Evolutionary conservation across 2,888 invertebrate genomes (phyloP).

Genomic region (Stenurella melanura): DNA sequence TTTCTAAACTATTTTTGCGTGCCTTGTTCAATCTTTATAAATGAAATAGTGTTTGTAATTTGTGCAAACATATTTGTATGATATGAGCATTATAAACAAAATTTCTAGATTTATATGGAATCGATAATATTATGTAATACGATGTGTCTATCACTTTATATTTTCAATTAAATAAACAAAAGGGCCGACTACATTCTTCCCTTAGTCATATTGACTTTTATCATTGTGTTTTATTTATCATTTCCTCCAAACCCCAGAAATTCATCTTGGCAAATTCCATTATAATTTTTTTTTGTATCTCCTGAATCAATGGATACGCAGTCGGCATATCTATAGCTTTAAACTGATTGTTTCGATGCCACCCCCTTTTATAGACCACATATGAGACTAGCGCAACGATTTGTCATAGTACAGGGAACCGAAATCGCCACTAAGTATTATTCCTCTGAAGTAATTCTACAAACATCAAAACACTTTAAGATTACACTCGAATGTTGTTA

Average conservation of each 20-base stretch:
- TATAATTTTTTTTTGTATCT: too few relatives aligned
- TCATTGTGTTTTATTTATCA: conserved; percentile 60
- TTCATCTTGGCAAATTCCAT: too few relatives aligned
- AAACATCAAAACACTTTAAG: too few relatives aligned
- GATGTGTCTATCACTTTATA: conserved; percentile 71
- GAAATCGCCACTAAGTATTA: too few relatives aligned
- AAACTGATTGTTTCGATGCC: too few relatives aligned
- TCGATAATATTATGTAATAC: conserved; percentile 64
- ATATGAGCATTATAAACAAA: conserved; percentile 61
- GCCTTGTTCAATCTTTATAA: conserved; percentile 70
- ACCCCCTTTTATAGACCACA: too few relatives aligned
- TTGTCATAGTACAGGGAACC: too few relatives aligned
- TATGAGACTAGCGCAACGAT: too few relatives aligned
- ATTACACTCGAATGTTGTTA: too few relatives aligned
- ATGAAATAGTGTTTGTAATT: conserved; percentile 66
- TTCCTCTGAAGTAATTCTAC: too few relatives aligned
- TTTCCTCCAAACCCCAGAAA: conserved; percentile 5
- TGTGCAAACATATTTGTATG: conserved; percentile 62
- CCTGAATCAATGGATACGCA: too few relatives aligned
- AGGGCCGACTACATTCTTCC: conserved; percentile 71
- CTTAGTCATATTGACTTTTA: conserved; percentile 72
- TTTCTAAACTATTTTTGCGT: conserved; percentile 71
- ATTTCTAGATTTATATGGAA: conserved; percentile 71
- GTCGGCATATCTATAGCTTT: too few relatives aligned
- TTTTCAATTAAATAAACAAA: conserved; percentile 71